Evolutionary conservation across 2,113 vertebrate species (phyloP), one percentile per base, ranked within the genome.

Genomic region (Drymodes brunneopygia): DNA sequence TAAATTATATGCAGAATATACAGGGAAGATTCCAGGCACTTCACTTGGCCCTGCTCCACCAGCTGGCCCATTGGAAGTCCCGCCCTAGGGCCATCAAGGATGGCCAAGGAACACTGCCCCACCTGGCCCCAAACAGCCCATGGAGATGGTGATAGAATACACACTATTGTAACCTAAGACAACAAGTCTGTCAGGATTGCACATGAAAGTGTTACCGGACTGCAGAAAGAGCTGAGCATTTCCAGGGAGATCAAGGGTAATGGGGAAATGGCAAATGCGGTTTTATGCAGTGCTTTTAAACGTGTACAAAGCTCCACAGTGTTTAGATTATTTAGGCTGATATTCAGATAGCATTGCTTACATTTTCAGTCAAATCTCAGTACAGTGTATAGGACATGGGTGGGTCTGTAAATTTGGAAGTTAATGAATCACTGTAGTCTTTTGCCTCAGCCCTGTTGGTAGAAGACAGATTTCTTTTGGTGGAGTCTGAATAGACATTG

Each of bases 141-240:
- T n/a, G n/a, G n/a, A n/a, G n/a, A n/a, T n/a, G n/a, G n/a, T n/a
- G n/a, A n/a, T n/a, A n/a, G n/a, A n/a, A n/a, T n/a, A n/a, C n/a
- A n/a, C n/a, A n/a, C n/a, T n/a, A n/a, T n/a, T n/a, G n/a, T n/a
- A n/a, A n/a, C n/a, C n/a, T n/a, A n/a, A n/a, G 96, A 94, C 92
- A 89, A n/a, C n/a, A n/a, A 56, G 92, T 97, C 82, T 97, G 90
- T 97, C 88, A 94, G 93, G 87, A 94, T 94, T n/a, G 40, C 56
- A 42, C 81, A 40, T 82, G 86, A 23, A 94, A 90, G 58, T 47
- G 35, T 93, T 91, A 40, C 18, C 8, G 29, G n/a, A 22, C 38
- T 86, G 93, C 57, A 86, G 94, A 91, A 85, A 77, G 66, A 87
- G 38, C 35, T n/a, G 47, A 71, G 75, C 42, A 72, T 90, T 95